Evolutionary conservation across 1,140 invertebrate species (phyloP).

Genomic region (Oppia nitens): DNA sequence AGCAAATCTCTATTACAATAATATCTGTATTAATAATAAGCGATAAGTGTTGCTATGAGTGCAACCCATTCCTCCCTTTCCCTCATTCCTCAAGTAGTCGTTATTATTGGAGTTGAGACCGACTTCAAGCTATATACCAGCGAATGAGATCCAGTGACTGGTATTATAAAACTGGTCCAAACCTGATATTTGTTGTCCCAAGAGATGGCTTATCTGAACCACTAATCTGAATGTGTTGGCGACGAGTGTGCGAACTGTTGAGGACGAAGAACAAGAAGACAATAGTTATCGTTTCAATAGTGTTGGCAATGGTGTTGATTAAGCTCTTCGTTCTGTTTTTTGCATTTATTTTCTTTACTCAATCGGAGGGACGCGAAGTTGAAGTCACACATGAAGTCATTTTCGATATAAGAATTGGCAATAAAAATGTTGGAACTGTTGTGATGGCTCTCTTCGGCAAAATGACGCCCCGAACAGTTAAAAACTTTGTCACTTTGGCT

Average conservation of each 20-base stretch:
- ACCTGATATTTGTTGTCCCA: too few relatives aligned
- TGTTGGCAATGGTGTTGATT: not conserved
- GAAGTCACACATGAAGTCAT: constrained; percentile 51
- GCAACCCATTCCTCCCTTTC: too few relatives aligned
- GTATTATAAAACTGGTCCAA: too few relatives aligned
- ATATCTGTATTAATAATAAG: too few relatives aligned
- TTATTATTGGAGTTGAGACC: too few relatives aligned
- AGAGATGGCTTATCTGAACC: too few relatives aligned
- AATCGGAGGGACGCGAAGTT: not conserved
- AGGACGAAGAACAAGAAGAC: not conserved
- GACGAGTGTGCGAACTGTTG: not conserved
- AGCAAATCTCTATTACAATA: too few relatives aligned
- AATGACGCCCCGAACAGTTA: constrained; percentile 73
- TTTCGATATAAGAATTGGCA: constrained; percentile 71
- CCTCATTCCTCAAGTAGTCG: too few relatives aligned
- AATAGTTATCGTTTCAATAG: not conserved
- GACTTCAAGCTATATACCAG: too few relatives aligned
- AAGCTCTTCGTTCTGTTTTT: not conserved
- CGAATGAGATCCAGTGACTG: too few relatives aligned
- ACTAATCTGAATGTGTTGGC: too few relatives aligned
- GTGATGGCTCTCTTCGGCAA: constrained; percentile 87
- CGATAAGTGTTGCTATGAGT: too few relatives aligned
- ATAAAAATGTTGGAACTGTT: constrained; percentile 57
- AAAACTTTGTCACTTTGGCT: constrained; percentile 72
- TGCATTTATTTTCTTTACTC: not conserved